Conservation (phyloP, 2,113 vertebrate genomes). For the Oxygymnocypris stewartii region DNA sequence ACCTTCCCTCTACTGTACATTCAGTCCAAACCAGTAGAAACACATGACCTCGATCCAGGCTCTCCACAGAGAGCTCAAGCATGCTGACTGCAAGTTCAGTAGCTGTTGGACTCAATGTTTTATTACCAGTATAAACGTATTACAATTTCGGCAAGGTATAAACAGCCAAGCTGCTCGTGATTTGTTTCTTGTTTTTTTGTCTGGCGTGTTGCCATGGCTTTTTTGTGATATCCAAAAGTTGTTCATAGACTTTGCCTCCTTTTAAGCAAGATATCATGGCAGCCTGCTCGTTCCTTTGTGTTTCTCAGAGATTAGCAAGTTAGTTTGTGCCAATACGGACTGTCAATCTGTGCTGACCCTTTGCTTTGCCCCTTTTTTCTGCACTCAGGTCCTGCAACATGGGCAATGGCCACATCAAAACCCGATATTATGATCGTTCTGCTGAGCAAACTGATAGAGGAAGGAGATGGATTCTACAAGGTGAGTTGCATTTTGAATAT, state of each 20-base stretch:
- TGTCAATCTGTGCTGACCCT: neutral
- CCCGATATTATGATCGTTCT: conserved; percentile 99
- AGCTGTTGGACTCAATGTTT: neutral
- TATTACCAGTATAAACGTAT: conserved; percentile 1
- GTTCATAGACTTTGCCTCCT: conserved; percentile 28
- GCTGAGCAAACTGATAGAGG: conserved; percentile 97
- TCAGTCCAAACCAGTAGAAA: conserved; percentile 20
- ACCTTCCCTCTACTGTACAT: neutral
- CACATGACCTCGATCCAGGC: neutral
- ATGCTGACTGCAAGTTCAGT: neutral
- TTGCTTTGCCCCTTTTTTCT: conserved; percentile 70
- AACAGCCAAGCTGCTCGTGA: neutral
- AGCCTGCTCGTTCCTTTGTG: conserved; percentile 9
- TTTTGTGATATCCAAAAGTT: conserved; percentile 9
- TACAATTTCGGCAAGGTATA: conserved; percentile 1
- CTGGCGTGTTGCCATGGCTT: conserved; percentile 13
- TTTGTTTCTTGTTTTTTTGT: neutral
- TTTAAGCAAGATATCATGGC: conserved; percentile 27
- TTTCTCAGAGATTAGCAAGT: conserved; percentile 11
- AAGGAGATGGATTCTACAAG: conserved; percentile 97
- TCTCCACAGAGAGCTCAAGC: conserved; percentile 10
- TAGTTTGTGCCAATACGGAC: neutral
- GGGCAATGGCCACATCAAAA: conserved; percentile 99
- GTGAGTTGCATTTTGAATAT: conserved; percentile 70
- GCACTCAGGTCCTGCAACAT: conserved; percentile 95